Conservation (phyloP, 2,888 invertebrate species). For the Amphipyra berbera region DNA sequence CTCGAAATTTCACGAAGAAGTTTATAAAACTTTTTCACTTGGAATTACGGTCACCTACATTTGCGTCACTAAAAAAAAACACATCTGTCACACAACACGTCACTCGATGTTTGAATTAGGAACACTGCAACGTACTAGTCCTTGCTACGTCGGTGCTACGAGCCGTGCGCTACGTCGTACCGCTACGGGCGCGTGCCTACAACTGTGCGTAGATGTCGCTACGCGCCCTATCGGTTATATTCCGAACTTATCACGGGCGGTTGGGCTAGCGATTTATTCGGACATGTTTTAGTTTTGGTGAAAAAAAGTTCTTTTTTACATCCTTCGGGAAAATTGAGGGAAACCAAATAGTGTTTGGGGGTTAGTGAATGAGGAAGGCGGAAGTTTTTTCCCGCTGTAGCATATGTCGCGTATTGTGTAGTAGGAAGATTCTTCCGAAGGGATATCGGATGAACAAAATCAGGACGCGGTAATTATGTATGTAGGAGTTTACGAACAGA, state of each 20-base stretch:
- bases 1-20: conserved; percentile 46
- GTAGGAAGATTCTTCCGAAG: conserved; percentile 1
- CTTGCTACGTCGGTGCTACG: conserved; percentile 50
- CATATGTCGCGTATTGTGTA: conserved; percentile 14
- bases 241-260: conserved; percentile 58
- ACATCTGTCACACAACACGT: conserved; percentile 53
- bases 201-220: conserved; percentile 67
- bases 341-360: conserved; percentile 49
- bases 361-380: conserved; percentile 42
- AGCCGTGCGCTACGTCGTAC: conserved; percentile 55
- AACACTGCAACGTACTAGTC: conserved; percentile 44
- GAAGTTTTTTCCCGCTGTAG: conserved; percentile 11
- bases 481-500: neutral
- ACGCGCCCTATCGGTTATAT: conserved; percentile 63
- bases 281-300: conserved; percentile 53
- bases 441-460: conserved; percentile 11
- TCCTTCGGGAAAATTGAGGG: conserved; percentile 52
- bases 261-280: conserved; percentile 59
- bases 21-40: conserved; percentile 52
- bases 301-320: conserved; percentile 43
- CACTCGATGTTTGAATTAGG: conserved; percentile 41
- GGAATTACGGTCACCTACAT: conserved; percentile 38
- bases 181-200: conserved; percentile 61
- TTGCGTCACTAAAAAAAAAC: conserved; percentile 54
- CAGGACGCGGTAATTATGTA: conserved; percentile 2